Evolutionary conservation across 2,888 invertebrate genomes (phyloP).

Genomic region (Dasypogon diadema): DNA sequence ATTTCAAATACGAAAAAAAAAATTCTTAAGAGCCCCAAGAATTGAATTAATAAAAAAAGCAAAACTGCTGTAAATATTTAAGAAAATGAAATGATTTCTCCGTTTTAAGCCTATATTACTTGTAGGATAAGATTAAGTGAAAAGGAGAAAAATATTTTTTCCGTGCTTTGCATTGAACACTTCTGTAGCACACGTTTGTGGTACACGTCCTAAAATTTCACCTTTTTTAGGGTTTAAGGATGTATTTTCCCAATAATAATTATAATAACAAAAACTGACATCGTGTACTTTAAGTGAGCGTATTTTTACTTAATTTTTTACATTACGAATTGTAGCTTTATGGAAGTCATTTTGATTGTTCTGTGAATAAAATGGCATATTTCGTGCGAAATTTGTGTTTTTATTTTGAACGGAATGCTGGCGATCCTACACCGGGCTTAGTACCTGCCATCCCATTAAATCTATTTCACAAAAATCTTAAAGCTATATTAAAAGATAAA

Average conservation of each 20-base stretch:
- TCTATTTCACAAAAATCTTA: too few relatives aligned
- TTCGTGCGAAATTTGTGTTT: not conserved
- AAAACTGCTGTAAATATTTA: conserved; percentile 31
- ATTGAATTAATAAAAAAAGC: conserved; percentile 56
- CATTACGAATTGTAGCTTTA: not conserved
- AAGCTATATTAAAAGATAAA: too few relatives aligned
- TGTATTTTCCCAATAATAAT: not conserved
- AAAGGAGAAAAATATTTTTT: conserved; percentile 1
- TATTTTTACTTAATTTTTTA: conserved; percentile 26
- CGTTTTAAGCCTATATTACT: conserved; percentile 13
- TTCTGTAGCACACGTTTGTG: not conserved
- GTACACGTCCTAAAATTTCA: not conserved
- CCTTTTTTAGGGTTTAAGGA: not conserved
- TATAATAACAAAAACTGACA: not conserved
- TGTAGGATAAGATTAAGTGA: not conserved
- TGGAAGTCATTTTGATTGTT: conserved; percentile 27
- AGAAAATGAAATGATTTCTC: not conserved
- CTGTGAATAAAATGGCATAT: conserved; percentile 17
- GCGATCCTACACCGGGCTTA: too few relatives aligned
- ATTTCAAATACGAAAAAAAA: not conserved
- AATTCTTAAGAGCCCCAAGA: conserved; percentile 62
- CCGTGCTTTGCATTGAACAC: not conserved
- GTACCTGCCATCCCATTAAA: too few relatives aligned
- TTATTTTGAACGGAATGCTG: too few relatives aligned
- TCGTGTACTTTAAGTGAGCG: not conserved